Conservation (phyloP, 2,888 invertebrate species). For the Gibbula magus region DNA sequence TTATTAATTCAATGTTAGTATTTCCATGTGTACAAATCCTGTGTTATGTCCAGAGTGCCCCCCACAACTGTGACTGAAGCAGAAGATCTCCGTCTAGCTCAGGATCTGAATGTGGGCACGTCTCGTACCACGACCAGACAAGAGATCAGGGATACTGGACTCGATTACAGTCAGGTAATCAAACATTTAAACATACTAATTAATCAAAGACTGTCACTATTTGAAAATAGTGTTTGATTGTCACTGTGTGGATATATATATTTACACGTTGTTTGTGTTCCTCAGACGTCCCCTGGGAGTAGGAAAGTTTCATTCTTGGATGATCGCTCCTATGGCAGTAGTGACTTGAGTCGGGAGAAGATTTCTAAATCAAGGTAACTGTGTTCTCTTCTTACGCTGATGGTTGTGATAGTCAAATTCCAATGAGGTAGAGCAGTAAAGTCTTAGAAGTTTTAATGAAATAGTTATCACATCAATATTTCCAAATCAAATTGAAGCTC, state of each 20-base stretch:
- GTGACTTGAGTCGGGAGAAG: neutral
- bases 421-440: too few relatives aligned
- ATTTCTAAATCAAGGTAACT: neutral
- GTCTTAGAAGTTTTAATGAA: too few relatives aligned
- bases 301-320: conserved; percentile 60
- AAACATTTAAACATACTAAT: neutral
- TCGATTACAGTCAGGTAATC: neutral
- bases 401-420: neutral
- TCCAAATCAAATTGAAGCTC: too few relatives aligned
- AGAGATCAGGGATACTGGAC: neutral
- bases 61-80: neutral
- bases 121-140: neutral
- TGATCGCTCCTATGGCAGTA: conserved; percentile 43
- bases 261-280: neutral
- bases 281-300: conserved; percentile 51
- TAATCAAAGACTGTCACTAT: neutral
- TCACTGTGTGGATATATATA: neutral
- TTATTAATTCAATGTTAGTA: neutral
- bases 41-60: neutral
- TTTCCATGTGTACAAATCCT: neutral
- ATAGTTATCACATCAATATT: too few relatives aligned
- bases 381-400: neutral
- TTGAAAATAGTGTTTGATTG: too few relatives aligned
- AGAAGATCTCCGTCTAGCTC: conserved; percentile 22
- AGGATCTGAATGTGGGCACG: conserved; percentile 22